phyloP scores from a whole-genome alignment of 2,797 vertebrate genomes.

The Alfaro cultratus region DNA sequence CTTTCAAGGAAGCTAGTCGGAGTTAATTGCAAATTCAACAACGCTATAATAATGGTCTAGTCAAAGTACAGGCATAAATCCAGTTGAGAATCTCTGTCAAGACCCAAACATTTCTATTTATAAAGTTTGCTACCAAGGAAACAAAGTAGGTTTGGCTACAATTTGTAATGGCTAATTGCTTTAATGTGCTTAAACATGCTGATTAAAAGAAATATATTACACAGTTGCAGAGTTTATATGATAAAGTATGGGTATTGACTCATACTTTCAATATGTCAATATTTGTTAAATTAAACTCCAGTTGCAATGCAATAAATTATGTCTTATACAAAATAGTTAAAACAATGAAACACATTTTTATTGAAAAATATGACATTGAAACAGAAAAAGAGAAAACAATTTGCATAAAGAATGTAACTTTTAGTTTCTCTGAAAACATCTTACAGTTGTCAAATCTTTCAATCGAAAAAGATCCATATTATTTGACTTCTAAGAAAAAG shows the following conservation, averaged over 20 bases:
- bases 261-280: background rate
- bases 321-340: background rate
- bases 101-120: background rate
- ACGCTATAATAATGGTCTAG: background rate
- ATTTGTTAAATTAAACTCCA: background rate
- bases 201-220: background rate
- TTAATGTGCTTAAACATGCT: background rate
- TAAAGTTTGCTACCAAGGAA: background rate
- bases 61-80: background rate
- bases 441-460: background rate
- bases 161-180: background rate
- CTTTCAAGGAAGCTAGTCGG: background rate
- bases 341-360: background rate
- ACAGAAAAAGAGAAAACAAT: background rate
- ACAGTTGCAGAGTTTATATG: background rate
- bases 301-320: background rate
- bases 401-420: background rate
- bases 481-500: background rate
- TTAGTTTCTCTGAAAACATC: background rate
- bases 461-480: background rate
- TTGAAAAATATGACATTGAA: background rate
- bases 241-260: background rate
- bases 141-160: background rate
- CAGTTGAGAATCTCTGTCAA: background rate
- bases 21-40: background rate